These are phyloP conservation scores for Florisuga fusca DNA, from an alignment of 2,797 vertebrate genomes.

Conservation along the genomic window DNA sequence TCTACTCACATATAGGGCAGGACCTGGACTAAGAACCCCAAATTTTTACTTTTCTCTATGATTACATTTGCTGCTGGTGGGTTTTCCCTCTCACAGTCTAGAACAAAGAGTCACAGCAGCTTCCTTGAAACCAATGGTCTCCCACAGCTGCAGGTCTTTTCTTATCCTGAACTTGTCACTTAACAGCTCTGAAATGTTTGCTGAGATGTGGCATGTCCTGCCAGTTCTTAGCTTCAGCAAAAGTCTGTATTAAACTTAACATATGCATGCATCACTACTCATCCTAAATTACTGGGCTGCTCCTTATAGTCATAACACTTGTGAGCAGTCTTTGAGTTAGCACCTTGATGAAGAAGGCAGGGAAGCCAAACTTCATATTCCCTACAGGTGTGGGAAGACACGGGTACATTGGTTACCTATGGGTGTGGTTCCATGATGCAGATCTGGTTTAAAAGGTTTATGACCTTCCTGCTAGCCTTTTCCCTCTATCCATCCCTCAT, in stretches of 20 bases:
- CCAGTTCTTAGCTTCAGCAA: background rate
- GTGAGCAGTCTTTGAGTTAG: background rate
- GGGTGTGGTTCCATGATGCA: rapidly evolving
- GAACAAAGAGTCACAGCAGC: background rate
- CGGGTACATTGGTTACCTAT: background rate
- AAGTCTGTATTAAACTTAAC: background rate
- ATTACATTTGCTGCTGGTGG: background rate
- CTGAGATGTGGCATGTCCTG: background rate
- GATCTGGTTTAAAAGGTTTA: background rate
- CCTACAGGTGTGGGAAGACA: background rate
- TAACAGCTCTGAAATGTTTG: background rate
- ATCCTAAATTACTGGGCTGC: background rate
- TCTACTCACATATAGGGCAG: background rate
- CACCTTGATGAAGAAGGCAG: background rate
- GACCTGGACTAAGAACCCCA: background rate
- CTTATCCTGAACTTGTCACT: background rate
- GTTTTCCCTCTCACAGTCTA: background rate
- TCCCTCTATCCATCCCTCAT: rapidly evolving
- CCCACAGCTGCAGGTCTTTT: background rate
- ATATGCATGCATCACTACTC: background rate
- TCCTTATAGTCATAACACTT: background rate
- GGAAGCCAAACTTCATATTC: background rate
- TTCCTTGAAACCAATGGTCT: background rate
- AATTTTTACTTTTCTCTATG: background rate
- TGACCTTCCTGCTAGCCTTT: rapidly evolving